Evolutionary conservation across 2,113 vertebrate genomes (phyloP).

Genomic region (Serinus canaria): DNA sequence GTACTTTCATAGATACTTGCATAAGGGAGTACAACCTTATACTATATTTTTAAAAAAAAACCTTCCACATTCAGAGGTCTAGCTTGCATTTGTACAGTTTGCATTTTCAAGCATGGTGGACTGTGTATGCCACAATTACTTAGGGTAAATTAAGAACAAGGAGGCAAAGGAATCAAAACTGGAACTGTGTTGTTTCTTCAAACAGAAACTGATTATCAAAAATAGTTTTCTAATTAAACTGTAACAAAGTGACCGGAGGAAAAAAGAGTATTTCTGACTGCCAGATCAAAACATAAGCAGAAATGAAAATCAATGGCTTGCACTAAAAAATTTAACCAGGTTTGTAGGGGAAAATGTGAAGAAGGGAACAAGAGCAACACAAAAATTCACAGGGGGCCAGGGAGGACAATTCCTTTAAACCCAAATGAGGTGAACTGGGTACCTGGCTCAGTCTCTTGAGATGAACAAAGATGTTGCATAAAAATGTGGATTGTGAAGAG

Average conservation of each 20-base stretch:
- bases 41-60: neutral
- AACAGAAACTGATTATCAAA: neutral
- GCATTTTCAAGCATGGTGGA: neutral
- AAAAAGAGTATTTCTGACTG: neutral
- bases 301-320: neutral
- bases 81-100: neutral
- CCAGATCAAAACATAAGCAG: neutral
- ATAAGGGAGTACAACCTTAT: neutral
- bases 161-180: neutral
- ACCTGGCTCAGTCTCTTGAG: neutral
- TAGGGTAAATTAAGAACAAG: neutral
- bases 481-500: neutral
- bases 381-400: neutral
- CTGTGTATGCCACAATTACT: neutral
- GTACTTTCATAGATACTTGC: neutral
- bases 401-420: neutral
- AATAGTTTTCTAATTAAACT: neutral
- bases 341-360: neutral
- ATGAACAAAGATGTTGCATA: neutral
- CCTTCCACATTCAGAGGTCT: neutral
- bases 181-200: neutral
- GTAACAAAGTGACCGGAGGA: neutral
- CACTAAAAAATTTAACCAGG: neutral
- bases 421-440: neutral
- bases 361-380: neutral